Conservation (phyloP, 2,113 vertebrate genomes). For the Onychorhynchus coronatus region DNA sequence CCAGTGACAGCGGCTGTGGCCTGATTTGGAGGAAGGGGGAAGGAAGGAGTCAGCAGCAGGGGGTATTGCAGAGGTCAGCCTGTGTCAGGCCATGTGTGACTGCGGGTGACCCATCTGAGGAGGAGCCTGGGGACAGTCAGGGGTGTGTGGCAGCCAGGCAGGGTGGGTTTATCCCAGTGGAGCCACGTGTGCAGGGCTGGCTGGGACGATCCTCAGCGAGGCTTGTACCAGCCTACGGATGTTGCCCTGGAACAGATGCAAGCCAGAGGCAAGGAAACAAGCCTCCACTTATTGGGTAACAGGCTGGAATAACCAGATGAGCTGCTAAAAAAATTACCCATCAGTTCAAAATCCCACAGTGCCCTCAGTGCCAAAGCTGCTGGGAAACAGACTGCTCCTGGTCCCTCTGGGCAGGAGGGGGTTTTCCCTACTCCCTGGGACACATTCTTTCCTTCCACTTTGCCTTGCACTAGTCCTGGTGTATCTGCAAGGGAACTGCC, state of each 20-base stretch:
- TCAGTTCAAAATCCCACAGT: accelerated
- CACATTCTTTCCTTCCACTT: neutral
- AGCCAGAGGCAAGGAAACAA: neutral
- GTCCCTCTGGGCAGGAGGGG: neutral
- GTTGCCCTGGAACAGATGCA: neutral
- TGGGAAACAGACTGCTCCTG: neutral
- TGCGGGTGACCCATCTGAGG: neutral
- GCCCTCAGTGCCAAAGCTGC: neutral
- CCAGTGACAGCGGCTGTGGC: neutral
- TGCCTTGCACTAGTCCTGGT: neutral
- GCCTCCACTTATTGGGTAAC: neutral
- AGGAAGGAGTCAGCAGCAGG: neutral
- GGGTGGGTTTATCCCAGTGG: neutral
- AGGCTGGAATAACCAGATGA: neutral
- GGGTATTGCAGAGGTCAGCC: neutral
- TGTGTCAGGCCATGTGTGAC: neutral
- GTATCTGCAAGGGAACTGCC: neutral
- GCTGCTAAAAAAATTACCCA: neutral
- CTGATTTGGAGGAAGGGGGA: neutral
- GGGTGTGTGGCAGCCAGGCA: neutral
- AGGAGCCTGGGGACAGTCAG: neutral
- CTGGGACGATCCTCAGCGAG: neutral
- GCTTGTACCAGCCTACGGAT: neutral
- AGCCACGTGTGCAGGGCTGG: accelerated
- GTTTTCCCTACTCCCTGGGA: neutral